A percentile compares a stretch with the other conserved stretches of the same genome.
phyloP scores from a whole-genome alignment of 2,888 invertebrate species.

The Lacanobia wlatinum region DNA sequence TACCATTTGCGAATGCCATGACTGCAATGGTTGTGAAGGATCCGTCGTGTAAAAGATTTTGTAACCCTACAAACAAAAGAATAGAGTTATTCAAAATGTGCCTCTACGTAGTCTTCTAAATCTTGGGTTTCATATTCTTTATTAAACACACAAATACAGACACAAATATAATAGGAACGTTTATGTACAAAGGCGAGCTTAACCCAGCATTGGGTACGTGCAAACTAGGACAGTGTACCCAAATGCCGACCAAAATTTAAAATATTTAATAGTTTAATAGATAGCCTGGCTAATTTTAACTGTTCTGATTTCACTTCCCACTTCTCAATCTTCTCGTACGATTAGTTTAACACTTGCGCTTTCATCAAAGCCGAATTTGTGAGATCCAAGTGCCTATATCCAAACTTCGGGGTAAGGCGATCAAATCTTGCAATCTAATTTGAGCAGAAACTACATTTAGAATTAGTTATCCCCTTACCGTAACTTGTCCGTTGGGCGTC shows the following conservation, averaged over 20 bases:
- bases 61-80: constrained; percentile 93
- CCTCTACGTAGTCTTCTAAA: not conserved
- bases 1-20: constrained; percentile 97
- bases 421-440: constrained; percentile 63
- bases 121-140: not conserved
- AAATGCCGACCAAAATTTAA: no score
- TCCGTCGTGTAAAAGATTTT: constrained; percentile 99
- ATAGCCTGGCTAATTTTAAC: not conserved
- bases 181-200: no score
- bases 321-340: constrained; percentile 2
- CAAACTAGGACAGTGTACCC: no score
- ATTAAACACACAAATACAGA: not conserved
- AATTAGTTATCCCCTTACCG: constrained; percentile 91
- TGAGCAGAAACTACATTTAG: constrained; percentile 45
- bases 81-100: not conserved
- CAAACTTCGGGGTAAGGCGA: constrained; percentile 57
- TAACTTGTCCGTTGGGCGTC: constrained; percentile 99
- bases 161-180: no score
- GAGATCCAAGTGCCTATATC: constrained; percentile 31
- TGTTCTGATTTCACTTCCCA: constrained; percentile 4
- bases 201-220: no score
- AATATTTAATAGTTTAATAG: not conserved
- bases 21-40: constrained; percentile 95
- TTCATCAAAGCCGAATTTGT: constrained; percentile 51
- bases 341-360: constrained; percentile 37